These are phyloP conservation scores for Reticulitermes speratus DNA, from an alignment of 1,140 invertebrate species.

Conservation along the genomic window DNA sequence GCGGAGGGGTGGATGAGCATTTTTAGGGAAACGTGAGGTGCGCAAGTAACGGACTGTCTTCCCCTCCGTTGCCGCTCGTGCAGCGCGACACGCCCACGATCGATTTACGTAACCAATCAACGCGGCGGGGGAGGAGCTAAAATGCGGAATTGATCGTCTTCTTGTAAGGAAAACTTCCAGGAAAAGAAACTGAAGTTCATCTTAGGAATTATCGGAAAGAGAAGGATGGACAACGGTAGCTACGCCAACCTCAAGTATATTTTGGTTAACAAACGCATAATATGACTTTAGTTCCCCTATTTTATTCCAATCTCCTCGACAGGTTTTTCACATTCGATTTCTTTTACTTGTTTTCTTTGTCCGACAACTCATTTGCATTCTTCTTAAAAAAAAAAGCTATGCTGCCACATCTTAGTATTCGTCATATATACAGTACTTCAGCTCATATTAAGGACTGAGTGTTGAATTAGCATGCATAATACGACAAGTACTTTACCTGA, in stretches of 20 bases:
- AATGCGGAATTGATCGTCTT: not conserved
- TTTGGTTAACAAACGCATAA: not conserved
- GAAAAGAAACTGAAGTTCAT: not conserved
- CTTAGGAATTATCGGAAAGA: not conserved
- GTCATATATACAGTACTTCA: too few species aligned
- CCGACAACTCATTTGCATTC: too few species aligned
- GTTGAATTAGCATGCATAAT: too few species aligned
- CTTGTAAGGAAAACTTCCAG: not conserved
- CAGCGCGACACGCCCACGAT: slow-evolving; percentile 13
- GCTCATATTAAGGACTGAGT: too few species aligned
- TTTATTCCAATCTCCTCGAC: too few species aligned
- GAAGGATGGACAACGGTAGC: slow-evolving; percentile 7
- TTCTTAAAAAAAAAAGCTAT: too few species aligned
- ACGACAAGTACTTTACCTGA: too few species aligned
- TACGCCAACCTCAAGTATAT: not conserved
- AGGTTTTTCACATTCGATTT: too few species aligned
- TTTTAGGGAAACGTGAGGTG: slow-evolving; percentile 7
- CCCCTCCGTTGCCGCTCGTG: not conserved
- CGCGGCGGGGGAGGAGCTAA: not conserved
- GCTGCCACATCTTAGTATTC: too few species aligned
- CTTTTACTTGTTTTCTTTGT: too few species aligned
- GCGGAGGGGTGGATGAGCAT: not conserved
- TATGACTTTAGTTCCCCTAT: not conserved
- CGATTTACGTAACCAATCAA: slow-evolving; percentile 23
- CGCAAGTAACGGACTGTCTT: slow-evolving; percentile 17